Percentiles rank a stretch among this genome's conserved stretches.
Conservation (phyloP, 2,797 vertebrate species). For the Protosalanx chinensis region DNA sequence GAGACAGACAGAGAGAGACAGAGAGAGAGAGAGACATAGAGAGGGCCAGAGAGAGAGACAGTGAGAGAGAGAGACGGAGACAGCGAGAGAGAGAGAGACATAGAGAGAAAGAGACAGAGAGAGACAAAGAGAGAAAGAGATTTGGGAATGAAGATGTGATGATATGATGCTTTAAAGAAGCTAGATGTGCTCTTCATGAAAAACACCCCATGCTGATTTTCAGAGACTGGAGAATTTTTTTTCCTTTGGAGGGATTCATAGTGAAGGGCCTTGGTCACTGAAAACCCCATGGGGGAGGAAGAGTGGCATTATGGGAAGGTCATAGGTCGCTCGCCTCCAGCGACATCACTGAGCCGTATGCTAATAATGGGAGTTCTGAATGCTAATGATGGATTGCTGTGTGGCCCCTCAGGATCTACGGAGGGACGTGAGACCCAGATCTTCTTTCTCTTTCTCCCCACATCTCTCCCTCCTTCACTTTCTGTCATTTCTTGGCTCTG, state of each 20-base stretch:
- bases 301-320: conserved; percentile 67
- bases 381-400: conserved; percentile 46
- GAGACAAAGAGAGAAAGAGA: too few relatives aligned
- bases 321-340: conserved; percentile 62
- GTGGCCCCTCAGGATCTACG: conserved; percentile 41
- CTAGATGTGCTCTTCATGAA: conserved; percentile 32
- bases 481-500: conserved; percentile 62
- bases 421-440: conserved; percentile 43
- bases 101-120: too few relatives aligned
- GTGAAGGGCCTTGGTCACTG: conserved; percentile 50
- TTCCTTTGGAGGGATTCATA: conserved; percentile 53
- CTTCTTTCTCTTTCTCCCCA: conserved; percentile 33
- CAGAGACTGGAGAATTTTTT: conserved; percentile 40
- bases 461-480: conserved; percentile 62
- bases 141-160: background rate
- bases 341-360: conserved; percentile 61
- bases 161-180: background rate
- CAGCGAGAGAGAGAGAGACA: too few relatives aligned
- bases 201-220: conserved; percentile 37
- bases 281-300: conserved; percentile 50
- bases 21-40: too few relatives aligned
- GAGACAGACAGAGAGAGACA: too few relatives aligned
- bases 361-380: conserved; percentile 66
- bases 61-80: too few relatives aligned
- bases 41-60: too few relatives aligned